Base-by-base conservation (phyloP, 1,140 invertebrate genomes). In the Sitophilus oryzae region DNA sequence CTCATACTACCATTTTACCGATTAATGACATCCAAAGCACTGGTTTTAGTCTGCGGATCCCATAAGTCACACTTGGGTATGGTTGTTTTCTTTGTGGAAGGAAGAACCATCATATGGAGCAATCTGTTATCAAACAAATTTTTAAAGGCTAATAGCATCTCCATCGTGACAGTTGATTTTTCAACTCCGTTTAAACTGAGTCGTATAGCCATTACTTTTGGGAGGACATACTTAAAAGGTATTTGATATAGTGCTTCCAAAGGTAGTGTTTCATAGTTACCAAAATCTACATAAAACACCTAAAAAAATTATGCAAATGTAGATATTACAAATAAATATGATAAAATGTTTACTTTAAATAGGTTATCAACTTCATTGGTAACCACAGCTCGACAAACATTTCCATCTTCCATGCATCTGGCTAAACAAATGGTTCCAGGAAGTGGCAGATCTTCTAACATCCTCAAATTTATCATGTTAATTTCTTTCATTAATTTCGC, bases 271-370 rank as follows among this genome's bases (percentile, higher is more conserved):
- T 87, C 86, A 3, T 80, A 82, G 60, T 86, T 84, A 5, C 87
- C 87, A 68, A 84, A 89, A 70, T 90, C 87, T 15, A 88, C 84
- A 65, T 85, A 89, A 62, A 83, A 86, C 10, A 89, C 75, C 71
- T 84, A 80, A 61, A 78, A 81, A 21, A 74, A 37, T n/a, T 38
- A 41, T 25, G 15, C 10, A 16, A 50, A 9, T n/a, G 1, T 3
- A 20, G 22, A 44, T 41, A 41, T 4, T 42, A 10, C 10, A 14
- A 42, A 15, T 16, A 40, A 10, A 50, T 19, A n/a, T 35, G 19
- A 4, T 36, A 55, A 46, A 56, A 56, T 40, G 9, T 15, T 23
- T 55, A 68, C 67, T 60, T 71, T 72, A 60, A 62, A 75, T 21
- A 73, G 70, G 44, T 71, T 70, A 41, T 77, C 77, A 30, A 79